A percentile compares a stretch with the other conserved stretches of the same genome.
Evolutionary conservation across 2,113 vertebrate genomes (phyloP).

Genomic region (Blennius ocellaris): DNA sequence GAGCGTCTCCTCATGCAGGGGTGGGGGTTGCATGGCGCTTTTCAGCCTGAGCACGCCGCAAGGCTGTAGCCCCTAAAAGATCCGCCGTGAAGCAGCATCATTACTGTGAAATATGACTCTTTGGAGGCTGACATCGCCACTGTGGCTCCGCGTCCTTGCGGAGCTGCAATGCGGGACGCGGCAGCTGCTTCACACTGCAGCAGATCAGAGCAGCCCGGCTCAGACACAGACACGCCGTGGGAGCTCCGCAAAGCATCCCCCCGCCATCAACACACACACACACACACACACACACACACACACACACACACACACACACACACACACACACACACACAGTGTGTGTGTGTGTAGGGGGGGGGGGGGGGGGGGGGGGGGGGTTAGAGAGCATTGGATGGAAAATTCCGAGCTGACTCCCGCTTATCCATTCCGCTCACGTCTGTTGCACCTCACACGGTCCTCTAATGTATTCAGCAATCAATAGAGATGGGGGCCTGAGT

Average conservation of each 20-base stretch:
- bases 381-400: slow-evolving; percentile 53
- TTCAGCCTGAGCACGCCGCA: neutral
- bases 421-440: slow-evolving; percentile 78
- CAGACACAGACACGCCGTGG: slow-evolving; percentile 6
- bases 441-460: slow-evolving; percentile 58
- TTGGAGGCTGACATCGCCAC: slow-evolving; percentile 54
- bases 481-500: slow-evolving; percentile 45
- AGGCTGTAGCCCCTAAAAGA: slow-evolving; percentile 10
- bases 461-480: slow-evolving; percentile 73
- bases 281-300: neutral
- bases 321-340: neutral
- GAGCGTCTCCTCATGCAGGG: neutral
- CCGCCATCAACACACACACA: neutral
- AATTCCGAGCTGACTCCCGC: slow-evolving; percentile 62
- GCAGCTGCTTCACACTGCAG: slow-evolving; percentile 74
- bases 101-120: slow-evolving; percentile 62
- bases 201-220: slow-evolving; percentile 29
- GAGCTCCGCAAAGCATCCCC: slow-evolving; percentile 14
- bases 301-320: too few species aligned
- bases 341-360: too few species aligned
- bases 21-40: slow-evolving; percentile 52
- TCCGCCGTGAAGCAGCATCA: slow-evolving; percentile 28
- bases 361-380: slow-evolving; percentile 15
- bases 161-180: slow-evolving; percentile 84
- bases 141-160: slow-evolving; percentile 68